Evolutionary conservation across 2,113 vertebrate species (phyloP), one percentile per base, ranked within the genome.

Genomic region (Misgurnus anguillicaudatus): DNA sequence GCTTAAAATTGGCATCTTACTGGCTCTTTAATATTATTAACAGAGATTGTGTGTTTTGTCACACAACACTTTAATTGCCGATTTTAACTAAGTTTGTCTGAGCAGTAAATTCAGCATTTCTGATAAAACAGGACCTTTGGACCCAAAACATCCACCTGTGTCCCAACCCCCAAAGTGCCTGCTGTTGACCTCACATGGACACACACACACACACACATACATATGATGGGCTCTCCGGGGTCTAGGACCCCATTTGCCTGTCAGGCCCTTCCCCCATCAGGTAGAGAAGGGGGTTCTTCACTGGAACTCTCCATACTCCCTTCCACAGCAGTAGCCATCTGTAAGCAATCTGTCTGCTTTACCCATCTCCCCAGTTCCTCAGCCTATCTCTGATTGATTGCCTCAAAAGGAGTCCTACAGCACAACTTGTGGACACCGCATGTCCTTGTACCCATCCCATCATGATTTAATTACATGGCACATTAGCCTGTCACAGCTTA

Each of bases 271-370:
- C 84, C 82, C 82, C 83, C 82, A 72, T 45, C 47, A 74, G 74
- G 79, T 83, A 21, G n/a, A 19, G 8, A 45, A 63, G 36, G 31
- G 65, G 66, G 38, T 16, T 78, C 66, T 84, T 39, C 60, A 63
- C 79, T 77, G 75, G 55, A 79, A 62, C 65, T 71, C 75, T 80
- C 2, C 61, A 39, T 78, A 80, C 80, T 83, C 81, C 79, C 84
- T 63, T 66, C 45, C 83, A 85, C 81, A 80, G 82, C 81, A 83
- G 24, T 31, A 31, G 72, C 83, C 91, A 92, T 92, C 91, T 93
- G 92, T 83, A 88, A 92, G 89, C 90, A 92, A 93, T 93, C 88
- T 87, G 84, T 81, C 62, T 76, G 80, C 57, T 72, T 81, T 86
- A 85, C 86, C 85, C 84, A 86, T 91, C 87, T 88, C 83, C 80